Evolutionary conservation across 2,888 invertebrate genomes (phyloP).

Genomic region (Cheilosia impressa): DNA sequence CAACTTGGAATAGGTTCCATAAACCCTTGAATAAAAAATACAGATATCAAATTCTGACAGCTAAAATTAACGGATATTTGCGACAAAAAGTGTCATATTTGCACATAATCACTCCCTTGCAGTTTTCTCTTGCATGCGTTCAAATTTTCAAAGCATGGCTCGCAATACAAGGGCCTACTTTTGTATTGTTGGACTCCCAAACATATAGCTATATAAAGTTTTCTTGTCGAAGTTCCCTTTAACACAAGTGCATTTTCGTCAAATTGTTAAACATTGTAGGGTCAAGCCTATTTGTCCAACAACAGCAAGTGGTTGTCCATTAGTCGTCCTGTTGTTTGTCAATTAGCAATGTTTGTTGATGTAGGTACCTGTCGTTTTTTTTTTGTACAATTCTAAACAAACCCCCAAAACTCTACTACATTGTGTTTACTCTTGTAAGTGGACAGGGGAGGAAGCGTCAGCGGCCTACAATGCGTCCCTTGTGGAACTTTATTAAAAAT

Average conservation of each 20-base stretch:
- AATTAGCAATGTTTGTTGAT: slow-evolving; percentile 21
- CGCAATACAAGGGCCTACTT: too few relatives aligned
- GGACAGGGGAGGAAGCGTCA: neutral
- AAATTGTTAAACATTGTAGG: slow-evolving; percentile 33
- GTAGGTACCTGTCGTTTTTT: too few relatives aligned
- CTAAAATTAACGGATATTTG: too few relatives aligned
- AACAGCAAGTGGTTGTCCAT: slow-evolving; percentile 16
- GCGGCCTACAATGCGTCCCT: slow-evolving; percentile 46
- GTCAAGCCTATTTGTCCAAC: slow-evolving; percentile 40
- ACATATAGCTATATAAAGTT: neutral
- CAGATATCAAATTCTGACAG: too few relatives aligned
- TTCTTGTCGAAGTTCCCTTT: neutral
- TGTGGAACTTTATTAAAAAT: slow-evolving; percentile 57
- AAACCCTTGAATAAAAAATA: too few relatives aligned
- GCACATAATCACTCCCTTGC: too few relatives aligned
- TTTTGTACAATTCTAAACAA: neutral
- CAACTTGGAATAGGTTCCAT: too few relatives aligned
- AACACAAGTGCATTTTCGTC: neutral
- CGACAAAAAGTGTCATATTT: too few relatives aligned
- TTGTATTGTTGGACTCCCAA: neutral
- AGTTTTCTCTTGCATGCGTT: too few relatives aligned
- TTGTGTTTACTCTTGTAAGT: slow-evolving; percentile 14
- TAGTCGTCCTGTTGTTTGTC: slow-evolving; percentile 5
- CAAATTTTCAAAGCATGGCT: too few relatives aligned
- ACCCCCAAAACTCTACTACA: slow-evolving; percentile 1